Evolutionary conservation across 1,140 invertebrate species (phyloP), one percentile per base, ranked within the genome.

Genomic region (Penaeus chinensis): DNA sequence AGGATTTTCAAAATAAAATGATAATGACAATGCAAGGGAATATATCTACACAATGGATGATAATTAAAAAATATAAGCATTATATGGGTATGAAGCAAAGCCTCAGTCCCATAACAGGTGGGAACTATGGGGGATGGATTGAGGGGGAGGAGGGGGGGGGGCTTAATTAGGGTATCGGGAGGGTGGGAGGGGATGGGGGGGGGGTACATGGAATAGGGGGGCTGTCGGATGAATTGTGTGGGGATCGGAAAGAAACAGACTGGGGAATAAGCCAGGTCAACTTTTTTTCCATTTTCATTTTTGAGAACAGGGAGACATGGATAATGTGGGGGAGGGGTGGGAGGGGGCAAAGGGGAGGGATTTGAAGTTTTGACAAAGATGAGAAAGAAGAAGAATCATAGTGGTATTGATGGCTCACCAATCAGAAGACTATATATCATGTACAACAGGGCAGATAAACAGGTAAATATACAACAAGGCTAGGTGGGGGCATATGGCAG

Each of bases 1-100:
- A 88, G 62, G 54, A 83, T 60, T 88, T 84, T 84, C 80, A 84
- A 88, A 88, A 84, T 88, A 88, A 84, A 84, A 88, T 88, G 87
- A 88, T 76, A 84, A 88, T 88, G 87, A 84, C 82, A 88, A 88
- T 88, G 87, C 82, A 88, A 80, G 82, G 77, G 60, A 88, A 88
- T 54, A 88, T 88, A 88, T 88, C 87, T 88, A 88, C 87, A 88
- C 80, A 84, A 88, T 88, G 87, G 65, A 88, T 88, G 87, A 82
- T 61, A 84, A 42, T 78, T 24, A 78, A 78, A 78, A 37, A 88
- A 84, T 84, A 88, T 84, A 84, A 88, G 87, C 87, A 83, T 60
- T 79, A 79, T 32, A 84, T 79, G 77, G 81, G 76, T 54, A 37
- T 66, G 76, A 76, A 87, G 69, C 87, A 77, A 88, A 66, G 63